Percentiles rank a stretch among this genome's conserved stretches.
Evolutionary conservation across 2,888 invertebrate genomes (phyloP).

Genomic region (Empis livida): DNA sequence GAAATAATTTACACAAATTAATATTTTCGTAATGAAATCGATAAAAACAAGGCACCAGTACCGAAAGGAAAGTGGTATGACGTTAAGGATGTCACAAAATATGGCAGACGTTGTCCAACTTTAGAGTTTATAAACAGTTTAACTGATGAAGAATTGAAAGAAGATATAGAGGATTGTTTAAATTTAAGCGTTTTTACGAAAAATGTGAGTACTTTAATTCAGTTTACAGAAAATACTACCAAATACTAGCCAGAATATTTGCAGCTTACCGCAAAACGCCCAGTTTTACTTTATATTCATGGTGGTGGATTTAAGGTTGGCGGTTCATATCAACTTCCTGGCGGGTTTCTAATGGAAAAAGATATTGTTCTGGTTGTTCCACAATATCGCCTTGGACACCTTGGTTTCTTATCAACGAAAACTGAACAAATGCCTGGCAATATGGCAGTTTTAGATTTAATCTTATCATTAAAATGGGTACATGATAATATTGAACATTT

Average conservation of each 20-base stretch:
- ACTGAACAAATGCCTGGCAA: conserved; percentile 41
- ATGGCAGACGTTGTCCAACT: conserved; percentile 29
- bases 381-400: conserved; percentile 39
- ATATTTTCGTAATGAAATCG: not conserved
- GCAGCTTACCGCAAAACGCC: conserved; percentile 22
- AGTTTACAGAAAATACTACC: too few relatives aligned
- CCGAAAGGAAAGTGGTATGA: conserved; percentile 24
- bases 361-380: conserved; percentile 39
- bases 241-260: too few relatives aligned
- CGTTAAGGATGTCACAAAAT: conserved; percentile 21
- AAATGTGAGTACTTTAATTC: conserved; percentile 20
- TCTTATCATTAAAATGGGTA: conserved; percentile 41
- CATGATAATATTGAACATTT: conserved; percentile 37
- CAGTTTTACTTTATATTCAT: conserved; percentile 37
- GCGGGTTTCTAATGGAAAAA: conserved; percentile 34
- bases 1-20: not conserved
- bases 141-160: conserved; percentile 12
- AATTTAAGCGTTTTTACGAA: conserved; percentile 32
- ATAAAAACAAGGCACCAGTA: conserved; percentile 24
- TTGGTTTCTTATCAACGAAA: conserved; percentile 40
- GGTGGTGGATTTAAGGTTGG: conserved; percentile 36
- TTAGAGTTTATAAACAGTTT: conserved; percentile 18
- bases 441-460: conserved; percentile 39
- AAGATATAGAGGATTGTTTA: conserved; percentile 31
- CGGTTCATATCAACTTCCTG: conserved; percentile 28